These are phyloP conservation scores for Platycnemis pennipes DNA, from an alignment of 2,888 invertebrate genomes.

Conservation along the genomic window DNA sequence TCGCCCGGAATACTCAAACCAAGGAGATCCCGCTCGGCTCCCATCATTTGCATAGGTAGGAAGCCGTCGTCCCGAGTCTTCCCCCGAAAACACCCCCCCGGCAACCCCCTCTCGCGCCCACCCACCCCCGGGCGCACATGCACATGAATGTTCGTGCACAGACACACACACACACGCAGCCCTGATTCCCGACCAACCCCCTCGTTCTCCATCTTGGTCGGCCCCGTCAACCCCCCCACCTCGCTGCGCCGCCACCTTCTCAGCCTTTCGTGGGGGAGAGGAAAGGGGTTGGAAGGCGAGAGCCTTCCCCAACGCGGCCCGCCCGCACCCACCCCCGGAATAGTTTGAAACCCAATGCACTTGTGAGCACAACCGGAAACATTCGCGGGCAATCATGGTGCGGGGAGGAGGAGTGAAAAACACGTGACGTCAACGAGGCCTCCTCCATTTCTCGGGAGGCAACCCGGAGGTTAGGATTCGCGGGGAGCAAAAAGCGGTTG, in stretches of 20 bases:
- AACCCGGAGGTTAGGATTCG: neutral
- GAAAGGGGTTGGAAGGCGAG: neutral
- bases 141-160: conserved; percentile 18
- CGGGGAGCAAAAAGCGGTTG: conserved; percentile 20
- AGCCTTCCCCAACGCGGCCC: neutral
- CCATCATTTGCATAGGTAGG: conserved; percentile 66
- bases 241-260: neutral
- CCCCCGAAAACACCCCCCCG: conserved; percentile 28
- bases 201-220: neutral
- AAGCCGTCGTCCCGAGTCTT: conserved; percentile 47
- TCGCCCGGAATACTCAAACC: conserved; percentile 65
- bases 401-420: neutral
- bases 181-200: too few species aligned
- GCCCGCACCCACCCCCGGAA: neutral
- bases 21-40: conserved; percentile 55
- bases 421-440: conserved; percentile 24
- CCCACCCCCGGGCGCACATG: neutral
- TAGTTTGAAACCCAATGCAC: conserved; percentile 63
- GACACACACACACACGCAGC: neutral
- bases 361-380: conserved; percentile 63
- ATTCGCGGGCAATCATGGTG: conserved; percentile 60
- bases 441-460: conserved; percentile 44
- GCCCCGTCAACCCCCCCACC: neutral
- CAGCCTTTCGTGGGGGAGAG: neutral
- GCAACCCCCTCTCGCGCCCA: neutral